Evolutionary conservation across 2,797 vertebrate species (phyloP), one percentile per base, ranked within the genome.

Genomic region (Jordanella pulchra): DNA sequence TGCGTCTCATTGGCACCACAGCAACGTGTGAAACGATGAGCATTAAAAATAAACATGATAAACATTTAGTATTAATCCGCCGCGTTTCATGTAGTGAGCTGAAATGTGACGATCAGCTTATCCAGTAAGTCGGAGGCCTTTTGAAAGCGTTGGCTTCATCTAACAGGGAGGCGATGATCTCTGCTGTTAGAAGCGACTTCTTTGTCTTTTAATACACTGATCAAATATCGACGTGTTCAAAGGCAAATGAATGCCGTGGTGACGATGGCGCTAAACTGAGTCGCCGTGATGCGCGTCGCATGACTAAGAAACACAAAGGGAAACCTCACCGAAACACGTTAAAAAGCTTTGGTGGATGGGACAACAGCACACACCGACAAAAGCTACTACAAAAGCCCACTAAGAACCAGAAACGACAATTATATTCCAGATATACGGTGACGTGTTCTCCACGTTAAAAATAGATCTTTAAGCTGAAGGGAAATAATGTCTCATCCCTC

Each of bases 381-480:
- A 89, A 86, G 86, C 66, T 91, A 93, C 88, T 79, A 94, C 84
- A 84, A 87, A 89, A 89, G 80, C 90, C 88, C 80, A 92, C 87
- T 84, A 89, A 72, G 87, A 89, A 87, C 86, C 85, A 90, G 75
- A 89, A 86, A 88, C 75, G 76, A 77, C 86, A 82, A 65, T 79
- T 73, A 82, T 78, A 84, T 47, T 86, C 82, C 69, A 63, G 82
- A 81, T 78, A 76, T 60, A 76, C 84, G 81, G 67, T 80, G 80
- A 69, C 76, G 53, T 75, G 82, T 73, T 80, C 63, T 82, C 70
- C 81, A 67, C 76, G 72, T 83, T 84, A 87, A 91, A 91, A 92
- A 88, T 89, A 89, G 85, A 91, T 87, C 73, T 89, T 91, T 89
- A 91, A 86, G 87, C 88, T 89, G 88, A 84, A 85, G 79, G 87